These are phyloP conservation scores for Astyanax mexicanus DNA, from an alignment of 2,797 vertebrate genomes.

Conservation along the genomic window DNA sequence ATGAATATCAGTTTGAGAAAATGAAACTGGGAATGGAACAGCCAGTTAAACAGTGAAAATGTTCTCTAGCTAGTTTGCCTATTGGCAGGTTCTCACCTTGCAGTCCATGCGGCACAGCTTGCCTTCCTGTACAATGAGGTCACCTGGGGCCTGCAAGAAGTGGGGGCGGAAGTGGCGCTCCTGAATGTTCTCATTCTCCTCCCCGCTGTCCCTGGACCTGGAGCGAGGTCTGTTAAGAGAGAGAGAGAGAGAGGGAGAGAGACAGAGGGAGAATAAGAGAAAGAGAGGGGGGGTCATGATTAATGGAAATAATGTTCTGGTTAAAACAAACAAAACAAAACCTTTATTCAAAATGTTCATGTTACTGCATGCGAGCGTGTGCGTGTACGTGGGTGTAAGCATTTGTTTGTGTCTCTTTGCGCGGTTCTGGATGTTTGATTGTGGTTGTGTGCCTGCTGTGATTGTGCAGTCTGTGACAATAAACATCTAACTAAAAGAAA, in stretches of 20 bases:
- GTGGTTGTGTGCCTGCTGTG: constrained; percentile 27
- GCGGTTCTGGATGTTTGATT: constrained; percentile 19
- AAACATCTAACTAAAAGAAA: constrained; percentile 1
- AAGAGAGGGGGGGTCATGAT: not conserved
- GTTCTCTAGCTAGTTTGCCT: not conserved
- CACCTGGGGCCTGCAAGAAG: constrained; percentile 97
- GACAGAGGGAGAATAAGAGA: not conserved
- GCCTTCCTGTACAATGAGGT: constrained; percentile 96
- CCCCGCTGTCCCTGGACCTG: constrained; percentile 94
- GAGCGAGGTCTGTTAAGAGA: constrained; percentile 89
- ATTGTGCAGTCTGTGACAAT: not conserved
- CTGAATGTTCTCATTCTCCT: constrained; percentile 96
- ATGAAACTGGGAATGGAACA: no score
- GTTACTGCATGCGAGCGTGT: constrained; percentile 16
- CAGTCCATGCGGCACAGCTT: constrained; percentile 98
- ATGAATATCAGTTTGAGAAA: no score
- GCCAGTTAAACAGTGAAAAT: no score
- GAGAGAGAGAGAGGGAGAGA: not conserved
- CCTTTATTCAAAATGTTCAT: constrained; percentile 42
- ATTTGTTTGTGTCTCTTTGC: constrained; percentile 30
- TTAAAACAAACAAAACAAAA: constrained; percentile 33
- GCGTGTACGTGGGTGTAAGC: not conserved
- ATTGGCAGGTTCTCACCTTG: constrained; percentile 79
- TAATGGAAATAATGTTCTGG: constrained; percentile 1
- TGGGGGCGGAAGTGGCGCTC: constrained; percentile 99